These are phyloP conservation scores for Enteromius viviparus DNA, from an alignment of 2,797 vertebrate species.

Conservation along the genomic window DNA sequence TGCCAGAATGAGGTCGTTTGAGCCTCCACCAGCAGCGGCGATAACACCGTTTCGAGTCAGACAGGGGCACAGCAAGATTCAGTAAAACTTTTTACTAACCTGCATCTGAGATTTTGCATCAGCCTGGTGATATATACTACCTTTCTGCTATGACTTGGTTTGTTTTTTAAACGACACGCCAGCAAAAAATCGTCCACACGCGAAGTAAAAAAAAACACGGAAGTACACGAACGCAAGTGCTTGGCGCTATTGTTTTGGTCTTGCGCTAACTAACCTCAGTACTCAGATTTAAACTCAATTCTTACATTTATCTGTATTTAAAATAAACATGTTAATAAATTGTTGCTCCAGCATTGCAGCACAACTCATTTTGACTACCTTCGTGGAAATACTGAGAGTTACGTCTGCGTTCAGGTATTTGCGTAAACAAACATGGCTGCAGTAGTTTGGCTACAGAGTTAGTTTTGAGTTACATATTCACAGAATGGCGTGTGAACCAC, in stretches of 20 bases:
- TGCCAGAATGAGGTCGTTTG: conserved; percentile 59
- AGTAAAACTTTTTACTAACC: conserved; percentile 18
- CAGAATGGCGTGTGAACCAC: not conserved
- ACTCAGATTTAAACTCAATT: not conserved
- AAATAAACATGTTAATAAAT: not conserved
- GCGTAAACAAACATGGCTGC: conserved; percentile 16
- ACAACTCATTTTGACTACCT: not conserved
- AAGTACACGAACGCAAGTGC: not conserved
- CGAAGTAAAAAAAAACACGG: not conserved
- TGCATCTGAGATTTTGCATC: conserved; percentile 21
- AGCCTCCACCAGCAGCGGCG: conserved; percentile 44
- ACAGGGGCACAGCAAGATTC: conserved; percentile 32
- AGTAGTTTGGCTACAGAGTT: conserved; percentile 44
- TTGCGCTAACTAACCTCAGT: not conserved
- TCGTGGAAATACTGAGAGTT: not conserved
- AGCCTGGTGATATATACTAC: not conserved
- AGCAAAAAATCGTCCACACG: conserved; percentile 3
- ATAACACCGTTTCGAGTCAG: conserved; percentile 7
- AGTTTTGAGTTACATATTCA: conserved; percentile 36
- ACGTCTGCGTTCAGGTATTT: not conserved
- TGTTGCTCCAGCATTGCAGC: not conserved
- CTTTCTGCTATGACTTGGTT: conserved; percentile 27
- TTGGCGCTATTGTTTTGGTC: not conserved
- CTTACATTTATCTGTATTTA: not conserved
- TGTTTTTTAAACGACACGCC: not conserved